phyloP scores from a whole-genome alignment of 2,888 invertebrate genomes.

The Microctonus brassicae region DNA sequence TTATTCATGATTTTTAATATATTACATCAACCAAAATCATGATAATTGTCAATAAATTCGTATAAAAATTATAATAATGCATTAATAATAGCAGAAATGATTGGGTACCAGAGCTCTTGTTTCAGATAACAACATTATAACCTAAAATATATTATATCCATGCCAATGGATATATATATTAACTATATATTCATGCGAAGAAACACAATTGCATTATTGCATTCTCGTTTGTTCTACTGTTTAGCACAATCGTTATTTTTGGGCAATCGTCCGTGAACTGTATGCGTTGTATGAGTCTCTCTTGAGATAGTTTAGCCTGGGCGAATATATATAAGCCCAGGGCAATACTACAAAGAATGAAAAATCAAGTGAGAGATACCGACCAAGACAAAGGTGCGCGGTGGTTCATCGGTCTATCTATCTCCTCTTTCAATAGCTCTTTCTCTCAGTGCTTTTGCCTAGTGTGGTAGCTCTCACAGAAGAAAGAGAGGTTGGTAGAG shows the following conservation, averaged over 20 bases:
- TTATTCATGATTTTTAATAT: no score
- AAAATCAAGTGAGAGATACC: constrained; percentile 19
- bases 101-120: no score
- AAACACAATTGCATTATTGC: no score
- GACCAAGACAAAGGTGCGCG: constrained; percentile 12
- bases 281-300: neutral
- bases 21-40: no score
- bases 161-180: neutral
- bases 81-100: neutral
- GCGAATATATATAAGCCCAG: neutral
- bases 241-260: constrained; percentile 12
- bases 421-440: neutral
- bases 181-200: neutral
- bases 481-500: constrained; percentile 4
- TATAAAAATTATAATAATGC: no score
- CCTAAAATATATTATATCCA: no score
- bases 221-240: neutral
- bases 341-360: constrained; percentile 19
- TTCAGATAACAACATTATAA: no score
- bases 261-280: constrained; percentile 22
- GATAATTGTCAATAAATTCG: no score
- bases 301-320: constrained; percentile 13
- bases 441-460: neutral
- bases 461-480: neutral
- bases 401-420: neutral